These are phyloP conservation scores for Helicolenus hilgendorfi DNA, from an alignment of 2,797 vertebrate species.

Conservation along the genomic window DNA sequence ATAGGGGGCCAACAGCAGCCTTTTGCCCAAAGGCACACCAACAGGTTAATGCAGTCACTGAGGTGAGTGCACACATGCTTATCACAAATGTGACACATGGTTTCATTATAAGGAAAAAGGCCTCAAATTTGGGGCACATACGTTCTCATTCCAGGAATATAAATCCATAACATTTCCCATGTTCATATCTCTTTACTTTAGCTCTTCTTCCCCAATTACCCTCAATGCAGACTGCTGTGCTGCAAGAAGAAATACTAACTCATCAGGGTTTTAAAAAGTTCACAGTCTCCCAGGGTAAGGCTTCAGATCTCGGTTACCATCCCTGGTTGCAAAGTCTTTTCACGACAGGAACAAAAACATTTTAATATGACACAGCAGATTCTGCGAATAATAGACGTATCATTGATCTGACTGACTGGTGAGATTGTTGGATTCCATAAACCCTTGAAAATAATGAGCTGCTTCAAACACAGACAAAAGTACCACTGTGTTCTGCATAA, in stretches of 20 bases:
- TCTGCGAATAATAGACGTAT: constrained; percentile 25
- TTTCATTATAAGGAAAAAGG: background rate
- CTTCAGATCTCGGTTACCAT: background rate
- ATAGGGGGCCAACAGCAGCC: background rate
- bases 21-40: background rate
- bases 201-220: constrained; percentile 30
- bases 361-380: constrained; percentile 16
- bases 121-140: background rate
- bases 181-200: background rate
- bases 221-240: background rate
- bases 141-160: background rate
- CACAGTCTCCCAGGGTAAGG: background rate
- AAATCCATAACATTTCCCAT: constrained; percentile 4
- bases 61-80: background rate
- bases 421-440: constrained; percentile 25
- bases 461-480: constrained; percentile 48
- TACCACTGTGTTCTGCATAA: constrained; percentile 30
- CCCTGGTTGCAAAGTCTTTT: background rate
- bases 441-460: constrained; percentile 63
- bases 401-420: constrained; percentile 42
- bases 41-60: background rate
- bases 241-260: background rate
- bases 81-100: background rate
- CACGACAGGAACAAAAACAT: constrained; percentile 15
- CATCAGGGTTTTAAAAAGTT: constrained; percentile 43